phyloP scores from a whole-genome alignment of 2,113 vertebrate genomes.

The Rhizomys pruinosus region DNA sequence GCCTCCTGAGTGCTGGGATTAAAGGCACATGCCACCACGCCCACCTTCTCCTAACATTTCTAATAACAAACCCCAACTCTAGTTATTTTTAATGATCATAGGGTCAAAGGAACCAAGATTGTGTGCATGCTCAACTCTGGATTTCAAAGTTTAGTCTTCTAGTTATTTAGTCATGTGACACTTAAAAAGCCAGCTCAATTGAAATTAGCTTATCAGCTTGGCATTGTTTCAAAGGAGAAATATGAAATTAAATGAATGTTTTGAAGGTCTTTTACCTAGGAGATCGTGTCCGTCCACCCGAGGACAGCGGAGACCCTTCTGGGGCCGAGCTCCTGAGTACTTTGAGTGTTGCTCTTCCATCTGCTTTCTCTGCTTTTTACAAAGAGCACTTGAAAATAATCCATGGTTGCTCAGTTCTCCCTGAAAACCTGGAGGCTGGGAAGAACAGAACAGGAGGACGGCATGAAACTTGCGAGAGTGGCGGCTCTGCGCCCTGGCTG shows the following conservation, averaged over 20 bases:
- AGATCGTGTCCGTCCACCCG: not conserved
- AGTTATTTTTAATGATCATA: conserved; percentile 17
- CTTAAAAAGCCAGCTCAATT: conserved; percentile 23
- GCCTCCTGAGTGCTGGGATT: too few species aligned
- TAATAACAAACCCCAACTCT: conserved; percentile 14
- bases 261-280: conserved; percentile 43
- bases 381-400: conserved; percentile 37
- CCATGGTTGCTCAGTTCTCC: conserved; percentile 53
- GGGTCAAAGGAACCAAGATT: not conserved
- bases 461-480: too few species aligned
- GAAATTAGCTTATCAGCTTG: conserved; percentile 29
- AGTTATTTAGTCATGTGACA: conserved; percentile 11
- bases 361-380: conserved; percentile 46
- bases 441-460: not conserved
- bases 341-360: not conserved
- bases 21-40: too few species aligned
- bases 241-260: conserved; percentile 47
- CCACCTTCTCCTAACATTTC: conserved; percentile 7
- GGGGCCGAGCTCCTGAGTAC: not conserved
- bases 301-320: not conserved
- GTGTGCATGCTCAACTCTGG: not conserved
- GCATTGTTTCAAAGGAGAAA: conserved; percentile 55
- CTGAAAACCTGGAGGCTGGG: not conserved
- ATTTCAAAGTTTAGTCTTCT: not conserved
- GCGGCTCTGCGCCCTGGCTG: too few species aligned